Evolutionary conservation across 2,797 vertebrate genomes (phyloP).

Genomic region (Lates japonicus): DNA sequence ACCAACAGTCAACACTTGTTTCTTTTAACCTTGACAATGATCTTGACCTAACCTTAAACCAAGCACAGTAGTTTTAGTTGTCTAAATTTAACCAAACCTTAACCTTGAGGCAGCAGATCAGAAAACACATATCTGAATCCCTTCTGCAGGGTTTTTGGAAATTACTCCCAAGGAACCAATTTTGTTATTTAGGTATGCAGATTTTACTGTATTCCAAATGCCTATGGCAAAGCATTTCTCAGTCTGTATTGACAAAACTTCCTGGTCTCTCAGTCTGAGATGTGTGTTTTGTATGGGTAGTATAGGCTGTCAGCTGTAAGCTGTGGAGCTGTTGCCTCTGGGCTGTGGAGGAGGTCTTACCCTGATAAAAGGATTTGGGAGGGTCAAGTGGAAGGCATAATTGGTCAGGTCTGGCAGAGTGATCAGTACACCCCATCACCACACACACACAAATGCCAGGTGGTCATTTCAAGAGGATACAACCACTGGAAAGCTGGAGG

Average conservation of each 20-base stretch:
- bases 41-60: not conserved
- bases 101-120: not conserved
- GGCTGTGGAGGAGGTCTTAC: slow-evolving; percentile 40
- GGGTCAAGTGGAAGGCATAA: slow-evolving; percentile 52
- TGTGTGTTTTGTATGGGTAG: slow-evolving; percentile 3
- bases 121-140: not conserved
- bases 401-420: slow-evolving; percentile 51
- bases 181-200: not conserved
- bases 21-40: not conserved
- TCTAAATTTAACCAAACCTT: not conserved
- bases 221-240: not conserved
- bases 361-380: slow-evolving; percentile 47
- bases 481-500: slow-evolving; percentile 21
- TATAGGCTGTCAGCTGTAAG: slow-evolving; percentile 26
- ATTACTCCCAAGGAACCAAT: not conserved
- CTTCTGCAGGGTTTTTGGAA: not conserved
- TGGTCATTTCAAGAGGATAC: slow-evolving; percentile 37
- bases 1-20: not conserved
- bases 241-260: slow-evolving; percentile 3
- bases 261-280: not conserved
- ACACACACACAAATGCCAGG: no score
- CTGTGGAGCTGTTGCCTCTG: slow-evolving; percentile 21
- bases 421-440: not conserved
- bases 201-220: slow-evolving; percentile 5
- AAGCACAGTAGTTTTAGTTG: not conserved